Conservation (phyloP, 2,113 vertebrate species). For the Cinclus mexicanus region DNA sequence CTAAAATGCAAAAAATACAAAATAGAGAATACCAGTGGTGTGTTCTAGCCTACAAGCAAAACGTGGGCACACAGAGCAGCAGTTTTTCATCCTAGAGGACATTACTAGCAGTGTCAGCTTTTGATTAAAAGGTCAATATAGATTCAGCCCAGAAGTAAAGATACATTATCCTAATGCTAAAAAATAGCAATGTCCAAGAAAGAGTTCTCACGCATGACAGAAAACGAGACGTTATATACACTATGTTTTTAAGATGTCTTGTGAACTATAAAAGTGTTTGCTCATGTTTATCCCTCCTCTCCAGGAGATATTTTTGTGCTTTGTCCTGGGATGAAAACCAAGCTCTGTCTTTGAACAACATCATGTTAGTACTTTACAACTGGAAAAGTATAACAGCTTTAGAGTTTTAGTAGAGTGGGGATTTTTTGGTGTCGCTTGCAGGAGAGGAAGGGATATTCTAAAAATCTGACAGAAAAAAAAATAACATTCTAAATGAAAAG, state of each 20-base stretch:
- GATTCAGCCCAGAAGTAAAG: background rate
- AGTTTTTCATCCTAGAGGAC: background rate
- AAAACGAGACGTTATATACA: background rate
- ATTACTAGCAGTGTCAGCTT: background rate
- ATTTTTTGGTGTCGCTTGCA: rapidly evolving
- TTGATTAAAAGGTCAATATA: background rate
- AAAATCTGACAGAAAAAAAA: background rate
- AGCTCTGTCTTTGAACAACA: background rate
- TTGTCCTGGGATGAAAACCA: background rate
- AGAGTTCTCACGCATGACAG: background rate
- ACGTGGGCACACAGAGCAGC: background rate
- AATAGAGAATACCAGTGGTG: background rate
- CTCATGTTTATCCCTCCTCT: background rate
- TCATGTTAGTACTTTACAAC: rapidly evolving
- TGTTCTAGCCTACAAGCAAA: background rate
- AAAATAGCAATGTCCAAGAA: background rate
- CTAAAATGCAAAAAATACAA: background rate
- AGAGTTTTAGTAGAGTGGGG: background rate
- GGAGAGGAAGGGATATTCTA: background rate
- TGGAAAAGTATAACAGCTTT: background rate
- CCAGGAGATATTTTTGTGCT: background rate
- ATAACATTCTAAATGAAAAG: background rate
- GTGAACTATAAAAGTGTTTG: background rate
- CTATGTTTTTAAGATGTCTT: background rate
- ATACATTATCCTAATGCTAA: background rate